Evolutionary conservation across 2,113 vertebrate species (phyloP).

Genomic region (Microcebus lehilahytsara): DNA sequence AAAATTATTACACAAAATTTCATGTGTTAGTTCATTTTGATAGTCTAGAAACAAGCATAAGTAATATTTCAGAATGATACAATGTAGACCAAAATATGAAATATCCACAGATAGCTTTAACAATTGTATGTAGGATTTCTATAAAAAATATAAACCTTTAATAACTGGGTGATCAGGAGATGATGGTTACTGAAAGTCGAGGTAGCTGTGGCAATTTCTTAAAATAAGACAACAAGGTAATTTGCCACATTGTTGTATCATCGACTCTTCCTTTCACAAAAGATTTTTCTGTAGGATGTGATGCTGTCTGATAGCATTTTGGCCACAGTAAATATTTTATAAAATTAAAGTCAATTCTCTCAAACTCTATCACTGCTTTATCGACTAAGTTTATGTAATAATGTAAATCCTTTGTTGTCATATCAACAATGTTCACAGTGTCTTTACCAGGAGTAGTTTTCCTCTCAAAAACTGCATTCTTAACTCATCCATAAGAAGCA

Average conservation of each 20-base stretch:
- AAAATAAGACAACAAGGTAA: not conserved
- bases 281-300: not conserved
- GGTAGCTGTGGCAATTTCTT: not conserved
- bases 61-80: not conserved
- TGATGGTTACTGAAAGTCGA: not conserved
- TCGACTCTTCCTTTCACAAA: not conserved
- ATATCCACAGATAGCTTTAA: not conserved
- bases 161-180: not conserved
- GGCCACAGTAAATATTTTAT: not conserved
- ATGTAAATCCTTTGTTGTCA: not conserved
- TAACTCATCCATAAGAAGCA: not conserved
- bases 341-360: not conserved
- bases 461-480: not conserved
- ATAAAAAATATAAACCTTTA: not conserved
- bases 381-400: not conserved
- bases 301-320: not conserved
- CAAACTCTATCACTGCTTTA: not conserved
- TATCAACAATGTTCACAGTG: not conserved
- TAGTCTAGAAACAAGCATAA: not conserved
- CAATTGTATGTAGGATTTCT: not conserved
- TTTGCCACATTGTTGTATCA: not conserved
- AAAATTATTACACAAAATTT: not conserved
- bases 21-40: not conserved
- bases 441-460: not conserved
- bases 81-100: not conserved